Base-by-base conservation (phyloP, 2,797 vertebrate genomes). In the Decapterus maruadsi region DNA sequence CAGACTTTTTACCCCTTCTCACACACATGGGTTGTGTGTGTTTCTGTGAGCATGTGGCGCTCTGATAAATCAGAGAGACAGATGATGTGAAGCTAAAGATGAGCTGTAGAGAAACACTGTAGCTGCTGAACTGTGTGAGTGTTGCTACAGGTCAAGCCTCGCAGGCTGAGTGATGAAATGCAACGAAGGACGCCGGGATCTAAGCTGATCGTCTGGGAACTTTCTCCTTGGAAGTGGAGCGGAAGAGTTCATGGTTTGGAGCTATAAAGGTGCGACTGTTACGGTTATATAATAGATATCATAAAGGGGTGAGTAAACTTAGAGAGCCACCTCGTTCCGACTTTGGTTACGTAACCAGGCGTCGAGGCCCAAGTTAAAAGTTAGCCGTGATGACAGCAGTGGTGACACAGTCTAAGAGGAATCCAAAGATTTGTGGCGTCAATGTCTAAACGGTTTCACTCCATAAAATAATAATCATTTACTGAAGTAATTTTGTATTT, bases 221-320 rank as follows among this genome's bases (percentile, higher is more conserved):
- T 59, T 56, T 67, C 57, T 75, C 48, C 59, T 72, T 78, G 43
- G 50, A 80, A 80, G 66, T 77, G 26, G 34, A 87, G 80, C 4
- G 17, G 84, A 83, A 76, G 67, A 78, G 40, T 77, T 48, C 8
- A 53, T 57, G 38, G 53, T 74, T 71, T 75, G 72, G 58, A 82
- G 75, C 63, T 60, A 71, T 54, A 45, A 80, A 89, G 81, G 80
- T 77, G 77, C 16, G 11, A 72, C 74, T 42, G 54, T 78, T 70
- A 79, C 26, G 48, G 75, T 88, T 91, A 79, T 9, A 66, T 87
- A 86, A 89, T 54, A 68, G 8, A 50, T 72, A 78, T 80, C 67
- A 55, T 31, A 70, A 82, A 40, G 61, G 50, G 72, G 38, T 69
- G 79, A 82, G 60, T 74, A 74, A 75, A 75, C 64, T 66, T 51